Evolutionary conservation across 2,888 invertebrate species (phyloP).

Genomic region (Eulithis testata): DNA sequence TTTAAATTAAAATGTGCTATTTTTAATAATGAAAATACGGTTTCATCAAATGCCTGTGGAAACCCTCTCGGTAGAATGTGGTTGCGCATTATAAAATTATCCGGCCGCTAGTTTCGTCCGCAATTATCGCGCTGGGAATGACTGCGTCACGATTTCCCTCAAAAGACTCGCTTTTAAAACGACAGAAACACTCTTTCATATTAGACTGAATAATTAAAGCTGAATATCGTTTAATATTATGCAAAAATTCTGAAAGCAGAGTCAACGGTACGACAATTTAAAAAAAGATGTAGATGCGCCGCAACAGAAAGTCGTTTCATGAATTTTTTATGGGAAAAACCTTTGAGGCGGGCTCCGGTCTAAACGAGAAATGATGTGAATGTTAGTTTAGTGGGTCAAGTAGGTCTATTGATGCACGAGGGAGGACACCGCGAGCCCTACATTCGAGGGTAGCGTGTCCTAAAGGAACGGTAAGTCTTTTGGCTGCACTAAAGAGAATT

Average conservation of each 20-base stretch:
- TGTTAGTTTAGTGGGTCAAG: slow-evolving; percentile 73
- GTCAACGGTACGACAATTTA: slow-evolving; percentile 59
- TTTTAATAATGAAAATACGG: neutral
- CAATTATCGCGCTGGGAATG: slow-evolving; percentile 61
- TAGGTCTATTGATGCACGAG: slow-evolving; percentile 68
- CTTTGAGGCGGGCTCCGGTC: slow-evolving; percentile 63
- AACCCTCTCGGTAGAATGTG: slow-evolving; percentile 26
- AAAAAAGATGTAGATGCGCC: slow-evolving; percentile 49
- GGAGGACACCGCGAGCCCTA: slow-evolving; percentile 55
- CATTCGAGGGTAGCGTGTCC: slow-evolving; percentile 53
- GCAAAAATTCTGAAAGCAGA: slow-evolving; percentile 45
- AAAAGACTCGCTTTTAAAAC: slow-evolving; percentile 57
- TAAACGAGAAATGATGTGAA: slow-evolving; percentile 70
- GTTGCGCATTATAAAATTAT: slow-evolving; percentile 51
- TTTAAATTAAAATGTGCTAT: too few relatives aligned
- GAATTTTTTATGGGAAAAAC: slow-evolving; percentile 65
- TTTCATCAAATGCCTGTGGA: slow-evolving; percentile 18
- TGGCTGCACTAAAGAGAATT: slow-evolving; percentile 41
- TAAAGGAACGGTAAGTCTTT: slow-evolving; percentile 46
- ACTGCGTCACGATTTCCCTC: slow-evolving; percentile 55
- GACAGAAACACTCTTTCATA: slow-evolving; percentile 35
- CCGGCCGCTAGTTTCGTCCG: slow-evolving; percentile 51
- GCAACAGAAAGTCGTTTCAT: slow-evolving; percentile 60
- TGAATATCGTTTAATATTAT: slow-evolving; percentile 48
- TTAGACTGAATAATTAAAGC: slow-evolving; percentile 47